Base-by-base conservation (phyloP, 2,797 vertebrate species). In the Sparus aurata region DNA sequence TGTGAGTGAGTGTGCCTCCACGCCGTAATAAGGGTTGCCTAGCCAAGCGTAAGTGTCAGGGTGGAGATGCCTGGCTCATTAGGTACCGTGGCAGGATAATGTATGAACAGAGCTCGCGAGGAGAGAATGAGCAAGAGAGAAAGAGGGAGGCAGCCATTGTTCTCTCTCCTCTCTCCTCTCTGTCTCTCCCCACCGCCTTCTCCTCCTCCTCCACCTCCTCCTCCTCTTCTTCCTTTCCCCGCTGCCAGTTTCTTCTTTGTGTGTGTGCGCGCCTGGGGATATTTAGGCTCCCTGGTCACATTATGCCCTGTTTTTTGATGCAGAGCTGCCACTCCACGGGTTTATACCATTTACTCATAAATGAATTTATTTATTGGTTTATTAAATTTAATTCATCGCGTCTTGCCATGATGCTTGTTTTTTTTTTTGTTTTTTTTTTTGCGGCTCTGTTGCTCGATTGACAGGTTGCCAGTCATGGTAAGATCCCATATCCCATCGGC, bases 391-490 rank as follows among this genome's bases (percentile, higher is more conserved):
- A 92, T 91, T 93, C 85, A 78, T 85, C 61, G 71, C 87, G 63
- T 85, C 85, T 81, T 88, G 82, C 25, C 85, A 70, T 87, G 91
- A 85, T 91, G 82, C 83, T 93, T 91, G 87, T 90, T 91, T 67
- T 30, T 30, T 30, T 30, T 4, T 3, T 93, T 91, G 87, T 90
- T 91, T 67, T 93, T 91, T 87, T 90, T 91, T 67, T 85, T 86
- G 89, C 79, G 63, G 78, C 86, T 89, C 85, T 85, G 89, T 87
- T 82, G 87, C 89, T 84, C 87, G 92, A 91, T 93, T 94, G 94
- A 95, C 92, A 91, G 94, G 92, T 91, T 95, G 94, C 93, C 94
- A 94, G 90, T 95, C 93, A 94, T 92, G 89, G 80, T 88, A 84
- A 93, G 88, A 91, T 93, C 89, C 84, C 88, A 79, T 85, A 91